phyloP scores from a whole-genome alignment of 2,113 vertebrate species.

The Gallinago undulata region DNA sequence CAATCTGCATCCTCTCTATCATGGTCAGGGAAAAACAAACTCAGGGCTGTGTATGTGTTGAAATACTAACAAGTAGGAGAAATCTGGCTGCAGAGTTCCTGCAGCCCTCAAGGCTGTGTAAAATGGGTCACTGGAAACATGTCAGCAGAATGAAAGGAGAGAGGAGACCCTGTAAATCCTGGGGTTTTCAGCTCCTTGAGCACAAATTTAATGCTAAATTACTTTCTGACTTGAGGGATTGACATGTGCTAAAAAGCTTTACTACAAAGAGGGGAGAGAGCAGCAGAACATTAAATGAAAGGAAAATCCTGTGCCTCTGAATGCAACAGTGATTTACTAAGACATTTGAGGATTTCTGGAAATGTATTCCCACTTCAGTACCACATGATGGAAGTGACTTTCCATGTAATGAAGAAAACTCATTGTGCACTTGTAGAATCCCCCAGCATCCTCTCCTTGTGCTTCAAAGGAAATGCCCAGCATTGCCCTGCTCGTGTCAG shows the following conservation, averaged over 20 bases:
- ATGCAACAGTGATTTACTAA: neutral
- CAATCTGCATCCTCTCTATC: neutral
- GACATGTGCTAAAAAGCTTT: neutral
- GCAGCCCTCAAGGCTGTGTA: neutral
- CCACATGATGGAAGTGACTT: neutral
- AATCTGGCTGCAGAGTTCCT: neutral
- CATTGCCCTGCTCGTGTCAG: too few species aligned
- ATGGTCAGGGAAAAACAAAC: fast-evolving
- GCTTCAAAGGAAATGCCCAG: neutral
- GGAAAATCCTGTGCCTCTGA: neutral
- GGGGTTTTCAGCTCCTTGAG: neutral
- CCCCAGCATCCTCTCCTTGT: neutral
- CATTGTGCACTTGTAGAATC: fast-evolving
- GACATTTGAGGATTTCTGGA: neutral
- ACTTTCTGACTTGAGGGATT: neutral
- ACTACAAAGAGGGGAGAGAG: neutral
- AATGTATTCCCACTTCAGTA: neutral
- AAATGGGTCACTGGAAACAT: neutral
- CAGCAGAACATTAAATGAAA: neutral
- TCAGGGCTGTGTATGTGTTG: neutral
- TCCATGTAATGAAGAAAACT: neutral
- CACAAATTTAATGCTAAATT: neutral
- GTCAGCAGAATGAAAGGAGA: neutral
- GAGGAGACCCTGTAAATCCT: neutral
- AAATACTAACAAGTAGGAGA: fast-evolving